Evolutionary conservation across 2,797 vertebrate species (phyloP).

Genomic region (Spondyliosoma cantharus): DNA sequence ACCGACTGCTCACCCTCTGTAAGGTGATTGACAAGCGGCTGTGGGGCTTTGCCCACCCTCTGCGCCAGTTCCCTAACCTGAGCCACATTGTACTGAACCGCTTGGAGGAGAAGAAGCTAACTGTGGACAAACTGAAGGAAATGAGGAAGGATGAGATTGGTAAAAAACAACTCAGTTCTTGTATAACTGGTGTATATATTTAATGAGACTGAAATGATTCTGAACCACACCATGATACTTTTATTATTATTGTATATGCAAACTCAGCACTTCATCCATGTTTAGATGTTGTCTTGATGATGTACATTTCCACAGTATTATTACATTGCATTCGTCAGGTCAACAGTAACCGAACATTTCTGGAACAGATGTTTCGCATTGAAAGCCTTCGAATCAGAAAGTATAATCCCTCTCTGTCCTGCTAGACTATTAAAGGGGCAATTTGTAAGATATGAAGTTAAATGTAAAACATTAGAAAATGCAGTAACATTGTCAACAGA

Average conservation of each 20-base stretch:
- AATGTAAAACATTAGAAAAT: too few relatives aligned
- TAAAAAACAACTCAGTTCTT: slow-evolving; percentile 72
- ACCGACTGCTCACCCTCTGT: slow-evolving; percentile 94
- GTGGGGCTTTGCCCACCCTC: slow-evolving; percentile 94
- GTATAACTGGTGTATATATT: background rate
- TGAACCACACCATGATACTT: background rate
- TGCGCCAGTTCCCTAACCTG: slow-evolving; percentile 92
- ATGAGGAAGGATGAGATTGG: slow-evolving; percentile 99
- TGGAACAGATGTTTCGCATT: slow-evolving; percentile 11
- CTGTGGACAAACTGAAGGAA: slow-evolving; percentile 95
- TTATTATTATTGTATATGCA: too few relatives aligned
- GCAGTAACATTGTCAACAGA: too few relatives aligned
- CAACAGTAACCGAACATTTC: background rate
- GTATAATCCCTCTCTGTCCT: background rate
- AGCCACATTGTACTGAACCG: slow-evolving; percentile 88
- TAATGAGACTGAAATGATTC: background rate
- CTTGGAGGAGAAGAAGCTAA: slow-evolving; percentile 94
- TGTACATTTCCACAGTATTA: background rate
- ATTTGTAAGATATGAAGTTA: too few relatives aligned
- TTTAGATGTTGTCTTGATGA: slow-evolving; percentile 6
- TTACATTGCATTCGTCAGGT: background rate
- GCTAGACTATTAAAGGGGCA: background rate
- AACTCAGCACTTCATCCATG: background rate
- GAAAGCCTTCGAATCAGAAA: background rate
- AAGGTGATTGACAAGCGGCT: slow-evolving; percentile 97